Conservation (phyloP, 2,797 vertebrate species). For the Pelochelys cantorii region DNA sequence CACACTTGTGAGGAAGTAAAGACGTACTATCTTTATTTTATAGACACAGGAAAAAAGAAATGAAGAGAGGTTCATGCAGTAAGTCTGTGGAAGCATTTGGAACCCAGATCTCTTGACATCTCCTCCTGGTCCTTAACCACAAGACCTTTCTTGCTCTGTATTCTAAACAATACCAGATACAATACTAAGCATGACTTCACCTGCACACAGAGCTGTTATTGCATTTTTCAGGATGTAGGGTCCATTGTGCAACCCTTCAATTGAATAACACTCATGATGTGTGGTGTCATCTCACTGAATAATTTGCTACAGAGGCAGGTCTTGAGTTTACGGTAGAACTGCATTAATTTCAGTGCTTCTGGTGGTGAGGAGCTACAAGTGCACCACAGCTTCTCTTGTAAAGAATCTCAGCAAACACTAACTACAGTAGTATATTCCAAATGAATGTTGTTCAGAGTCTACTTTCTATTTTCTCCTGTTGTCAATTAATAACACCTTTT, state of each 20-base stretch:
- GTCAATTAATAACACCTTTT: background rate
- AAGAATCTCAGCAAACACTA: background rate
- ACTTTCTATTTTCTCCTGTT: slow-evolving; percentile 22
- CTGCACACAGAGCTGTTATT: background rate
- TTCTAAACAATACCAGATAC: background rate
- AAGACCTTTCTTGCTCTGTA: background rate
- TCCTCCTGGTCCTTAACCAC: background rate
- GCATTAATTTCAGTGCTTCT: background rate
- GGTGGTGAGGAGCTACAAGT: background rate
- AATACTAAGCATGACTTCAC: background rate
- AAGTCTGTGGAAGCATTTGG: background rate
- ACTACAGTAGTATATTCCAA: slow-evolving; percentile 10
- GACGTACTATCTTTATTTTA: background rate
- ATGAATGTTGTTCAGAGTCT: slow-evolving; percentile 16
- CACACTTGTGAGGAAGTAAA: too few relatives aligned
- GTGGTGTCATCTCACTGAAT: background rate
- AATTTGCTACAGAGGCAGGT: background rate
- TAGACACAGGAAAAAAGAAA: background rate
- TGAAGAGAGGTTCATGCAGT: rapidly evolving
- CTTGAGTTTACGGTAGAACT: background rate
- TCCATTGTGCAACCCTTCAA: background rate
- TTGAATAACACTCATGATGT: background rate
- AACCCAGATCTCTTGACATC: background rate
- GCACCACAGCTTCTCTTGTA: slow-evolving; percentile 8
- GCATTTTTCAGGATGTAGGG: rapidly evolving